A percentile compares a stretch with the other conserved stretches of the same genome.
Evolutionary conservation across 2,888 invertebrate genomes (phyloP).

Genomic region (Netelia fuscicornis): DNA sequence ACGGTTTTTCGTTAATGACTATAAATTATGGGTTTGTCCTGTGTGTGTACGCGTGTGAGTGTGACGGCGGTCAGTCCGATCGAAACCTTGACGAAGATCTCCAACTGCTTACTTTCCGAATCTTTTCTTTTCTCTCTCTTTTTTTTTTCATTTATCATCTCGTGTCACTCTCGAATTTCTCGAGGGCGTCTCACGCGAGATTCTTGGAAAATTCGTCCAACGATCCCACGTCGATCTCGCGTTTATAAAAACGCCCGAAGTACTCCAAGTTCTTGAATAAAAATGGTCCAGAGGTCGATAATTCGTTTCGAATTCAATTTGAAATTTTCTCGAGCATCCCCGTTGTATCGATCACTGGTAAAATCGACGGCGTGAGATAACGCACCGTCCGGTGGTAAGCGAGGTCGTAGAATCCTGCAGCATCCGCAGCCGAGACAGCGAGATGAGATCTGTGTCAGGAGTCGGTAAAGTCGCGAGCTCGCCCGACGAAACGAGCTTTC

Average conservation of each 20-base stretch:
- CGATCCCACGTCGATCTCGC: background rate
- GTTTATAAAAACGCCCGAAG: too few species aligned
- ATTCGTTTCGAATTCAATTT: too few species aligned
- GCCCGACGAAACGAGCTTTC: conserved; percentile 8
- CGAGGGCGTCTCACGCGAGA: conserved; percentile 2
- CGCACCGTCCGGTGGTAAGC: conserved; percentile 28
- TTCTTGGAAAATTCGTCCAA: background rate
- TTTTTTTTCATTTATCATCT: background rate
- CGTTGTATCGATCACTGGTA: conserved; percentile 36
- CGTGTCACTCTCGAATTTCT: conserved; percentile 16
- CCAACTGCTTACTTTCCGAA: conserved; percentile 48
- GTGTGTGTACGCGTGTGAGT: background rate
- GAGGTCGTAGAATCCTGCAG: conserved; percentile 56
- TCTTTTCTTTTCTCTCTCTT: background rate
- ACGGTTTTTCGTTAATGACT: conserved; percentile 78
- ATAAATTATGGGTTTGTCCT: conserved; percentile 78
- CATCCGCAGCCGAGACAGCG: conserved; percentile 48
- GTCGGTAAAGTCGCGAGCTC: conserved; percentile 72
- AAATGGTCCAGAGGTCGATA: too few species aligned
- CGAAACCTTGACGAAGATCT: conserved; percentile 70
- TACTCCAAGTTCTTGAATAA: too few species aligned
- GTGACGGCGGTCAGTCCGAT: conserved; percentile 70
- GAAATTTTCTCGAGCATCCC: background rate
- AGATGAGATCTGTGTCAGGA: conserved; percentile 57
- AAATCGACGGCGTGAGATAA: conserved; percentile 38